Percentiles rank a stretch among this genome's conserved stretches.
phyloP scores from a whole-genome alignment of 2,888 invertebrate species.

The Melikaiella ostensackeni region DNA sequence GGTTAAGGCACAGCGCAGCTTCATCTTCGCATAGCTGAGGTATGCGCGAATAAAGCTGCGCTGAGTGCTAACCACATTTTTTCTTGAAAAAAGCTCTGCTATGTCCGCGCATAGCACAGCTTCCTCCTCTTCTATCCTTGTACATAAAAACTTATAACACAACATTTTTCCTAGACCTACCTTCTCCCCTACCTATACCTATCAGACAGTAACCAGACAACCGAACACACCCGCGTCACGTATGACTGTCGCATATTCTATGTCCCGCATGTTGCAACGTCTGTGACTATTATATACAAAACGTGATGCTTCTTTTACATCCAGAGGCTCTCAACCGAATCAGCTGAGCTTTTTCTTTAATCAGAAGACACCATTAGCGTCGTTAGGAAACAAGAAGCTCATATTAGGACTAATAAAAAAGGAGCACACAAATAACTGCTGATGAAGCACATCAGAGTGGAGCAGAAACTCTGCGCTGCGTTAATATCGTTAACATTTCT shows the following conservation, averaged over 20 bases:
- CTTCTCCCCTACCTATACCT: no score
- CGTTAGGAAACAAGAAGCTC: background rate
- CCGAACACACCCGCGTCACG: constrained; percentile 15
- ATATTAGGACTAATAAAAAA: constrained; percentile 13
- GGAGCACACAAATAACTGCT: background rate
- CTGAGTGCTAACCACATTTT: no score
- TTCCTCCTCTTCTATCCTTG: no score
- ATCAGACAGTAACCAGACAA: constrained; percentile 33
- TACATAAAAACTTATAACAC: no score
- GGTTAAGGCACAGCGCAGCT: no score
- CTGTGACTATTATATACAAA: constrained; percentile 17
- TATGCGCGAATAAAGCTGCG: no score
- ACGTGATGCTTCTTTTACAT: background rate
- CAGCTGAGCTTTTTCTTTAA: background rate
- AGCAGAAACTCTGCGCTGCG: constrained; percentile 5
- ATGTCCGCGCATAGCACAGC: no score
- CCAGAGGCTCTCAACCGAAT: constrained; percentile 15
- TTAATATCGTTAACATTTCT: constrained; percentile 40
- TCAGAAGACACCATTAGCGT: background rate
- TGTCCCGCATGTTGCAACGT: background rate
- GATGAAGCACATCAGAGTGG: constrained; percentile 10
- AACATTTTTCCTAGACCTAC: no score
- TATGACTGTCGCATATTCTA: constrained; percentile 32
- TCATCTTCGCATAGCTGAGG: no score
- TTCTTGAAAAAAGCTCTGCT: no score